Evolutionary conservation across 2,113 vertebrate genomes (phyloP).

Genomic region (Spermophilus dauricus): DNA sequence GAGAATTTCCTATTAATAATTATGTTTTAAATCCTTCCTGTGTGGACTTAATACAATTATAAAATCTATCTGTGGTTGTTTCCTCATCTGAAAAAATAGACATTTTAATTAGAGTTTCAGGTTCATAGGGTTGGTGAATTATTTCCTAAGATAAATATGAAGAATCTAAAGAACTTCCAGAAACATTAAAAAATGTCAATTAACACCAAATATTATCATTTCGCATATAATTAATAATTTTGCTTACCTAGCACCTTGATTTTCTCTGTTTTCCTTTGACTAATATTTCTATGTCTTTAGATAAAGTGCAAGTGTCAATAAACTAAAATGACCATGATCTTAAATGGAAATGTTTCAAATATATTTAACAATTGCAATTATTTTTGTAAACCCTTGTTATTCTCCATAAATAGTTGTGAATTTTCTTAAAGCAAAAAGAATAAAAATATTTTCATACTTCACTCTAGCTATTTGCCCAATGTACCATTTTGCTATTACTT

Average conservation of each 20-base stretch:
- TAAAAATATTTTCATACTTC: neutral
- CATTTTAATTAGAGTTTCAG: neutral
- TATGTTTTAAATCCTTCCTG: neutral
- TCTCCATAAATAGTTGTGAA: neutral
- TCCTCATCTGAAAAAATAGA: neutral
- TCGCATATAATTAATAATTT: neutral
- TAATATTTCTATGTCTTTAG: neutral
- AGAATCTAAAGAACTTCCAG: neutral
- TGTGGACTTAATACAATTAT: neutral
- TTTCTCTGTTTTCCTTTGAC: neutral
- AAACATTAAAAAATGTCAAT: no score
- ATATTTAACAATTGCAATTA: neutral
- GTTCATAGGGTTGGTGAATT: neutral
- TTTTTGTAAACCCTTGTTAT: neutral
- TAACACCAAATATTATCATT: neutral
- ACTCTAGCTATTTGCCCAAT: neutral
- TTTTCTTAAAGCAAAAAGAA: neutral
- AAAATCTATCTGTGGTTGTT: neutral
- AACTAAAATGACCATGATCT: neutral
- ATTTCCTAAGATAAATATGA: neutral
- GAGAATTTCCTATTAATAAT: neutral
- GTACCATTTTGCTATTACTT: neutral
- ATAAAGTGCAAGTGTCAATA: neutral
- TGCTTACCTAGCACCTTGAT: neutral
- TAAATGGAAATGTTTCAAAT: neutral